Conservation (phyloP, 1,140 invertebrate species). For the Caenorhabditis elegans region WBcel235 BX284604.4:5302501-5303000, state of each 20-base stretch:
- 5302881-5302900: neutral
- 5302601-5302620: conserved; percentile 49
- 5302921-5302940: no score
- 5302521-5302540: conserved; percentile 54
- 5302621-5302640: conserved; percentile 54
- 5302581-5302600: conserved; percentile 37
- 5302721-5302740: conserved; percentile 47
- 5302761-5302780: no score
- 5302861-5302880: neutral
- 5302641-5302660: conserved; percentile 55
- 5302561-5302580: conserved; percentile 43
- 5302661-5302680: conserved; percentile 44
- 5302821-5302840: no score
- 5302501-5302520: conserved; percentile 53
- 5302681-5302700: conserved; percentile 41
- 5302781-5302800: no score
- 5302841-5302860: no score
- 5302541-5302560: conserved; percentile 50
- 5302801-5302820: no score
- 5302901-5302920: no score
- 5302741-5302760: no score
- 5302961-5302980: no score
- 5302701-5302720: conserved; percentile 47
- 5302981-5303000: no score
- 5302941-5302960: no score